Evolutionary conservation across 2,888 invertebrate species (phyloP), one percentile per base, ranked within the genome.

Genomic region (Eristalis arbustorum): DNA sequence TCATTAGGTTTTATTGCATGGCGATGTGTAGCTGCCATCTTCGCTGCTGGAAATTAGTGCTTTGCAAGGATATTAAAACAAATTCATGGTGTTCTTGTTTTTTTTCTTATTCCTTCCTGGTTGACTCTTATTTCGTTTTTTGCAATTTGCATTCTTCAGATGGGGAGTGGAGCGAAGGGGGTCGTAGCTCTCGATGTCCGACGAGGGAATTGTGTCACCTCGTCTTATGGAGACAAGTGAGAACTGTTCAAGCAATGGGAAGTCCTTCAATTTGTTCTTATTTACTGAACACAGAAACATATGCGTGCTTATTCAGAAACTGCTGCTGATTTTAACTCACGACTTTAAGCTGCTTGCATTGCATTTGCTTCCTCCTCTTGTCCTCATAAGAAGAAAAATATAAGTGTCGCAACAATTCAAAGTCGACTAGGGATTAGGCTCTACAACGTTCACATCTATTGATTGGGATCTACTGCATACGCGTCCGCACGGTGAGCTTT

Each of bases 1-100:
- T 87, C 87, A 83, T 87, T 87, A 87, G 74, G 75, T 87, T 87
- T 87, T 87, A 87, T 87, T 78, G 56, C 42, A 71, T 78, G 72
- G 49, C 62, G 78, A 83, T 87, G 31, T 87, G 59, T 63, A 62
- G 66, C 71, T 31, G 57, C 57, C 23, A 62, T 72, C 66, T 66
- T 66, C 66, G 76, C 71, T 71, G 72, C 59, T 68, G 18, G 59
- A 22, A 75, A 75, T 34, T 68, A 59, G 28, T 34, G 69, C n/a
- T 61, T 25, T 34, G n/a, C 22, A 73, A 34, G 69, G 73, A 74
- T 28, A 77, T 82, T 73, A 81, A 85, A 85, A 73, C 34, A 68
- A 77, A 76, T 77, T 61, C 37, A 57, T 68, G 57, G 63, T 59
- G 22, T 67, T 31, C 25, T 25, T 22, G 31, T 72, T 79, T 34